phyloP scores from a whole-genome alignment of 2,888 invertebrate species.

The Drosophila quinaria region DNA sequence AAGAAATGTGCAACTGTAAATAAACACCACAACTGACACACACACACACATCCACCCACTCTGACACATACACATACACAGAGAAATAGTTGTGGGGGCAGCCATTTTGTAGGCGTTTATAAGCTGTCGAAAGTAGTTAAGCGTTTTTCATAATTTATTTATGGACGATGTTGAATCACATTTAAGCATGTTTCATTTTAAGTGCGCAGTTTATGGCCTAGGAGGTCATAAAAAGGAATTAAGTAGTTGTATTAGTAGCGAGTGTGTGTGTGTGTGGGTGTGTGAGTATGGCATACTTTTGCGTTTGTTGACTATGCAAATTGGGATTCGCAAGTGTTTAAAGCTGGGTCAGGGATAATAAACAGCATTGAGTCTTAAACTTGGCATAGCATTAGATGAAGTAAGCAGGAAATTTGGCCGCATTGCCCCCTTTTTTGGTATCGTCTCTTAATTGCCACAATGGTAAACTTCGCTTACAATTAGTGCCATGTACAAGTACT shows the following conservation, averaged over 20 bases:
- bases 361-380: constrained; percentile 3
- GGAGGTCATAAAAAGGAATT: constrained; percentile 74
- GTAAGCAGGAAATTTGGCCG: constrained; percentile 1
- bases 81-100: constrained; percentile 58
- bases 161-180: constrained; percentile 72
- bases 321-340: constrained; percentile 57
- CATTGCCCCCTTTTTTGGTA: constrained; percentile 2
- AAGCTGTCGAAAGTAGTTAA: constrained; percentile 82
- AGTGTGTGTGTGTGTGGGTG: constrained; percentile 3
- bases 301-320: constrained; percentile 59
- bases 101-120: constrained; percentile 80
- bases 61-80: constrained; percentile 26
- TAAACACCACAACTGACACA: constrained; percentile 66
- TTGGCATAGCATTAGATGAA: background rate
- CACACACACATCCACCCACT: constrained; percentile 27
- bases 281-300: constrained; percentile 55
- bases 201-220: constrained; percentile 79
- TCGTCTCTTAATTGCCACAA: constrained; percentile 54
- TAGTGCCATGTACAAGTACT: constrained; percentile 61
- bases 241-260: constrained; percentile 58
- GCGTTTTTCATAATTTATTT: constrained; percentile 82
- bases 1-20: constrained; percentile 82
- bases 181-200: constrained; percentile 81
- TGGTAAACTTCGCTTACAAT: constrained; percentile 78
- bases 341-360: constrained; percentile 36